Evolutionary conservation across 1,140 invertebrate genomes (phyloP), one percentile per base, ranked within the genome.

Genomic region (Aphis gossypii): DNA sequence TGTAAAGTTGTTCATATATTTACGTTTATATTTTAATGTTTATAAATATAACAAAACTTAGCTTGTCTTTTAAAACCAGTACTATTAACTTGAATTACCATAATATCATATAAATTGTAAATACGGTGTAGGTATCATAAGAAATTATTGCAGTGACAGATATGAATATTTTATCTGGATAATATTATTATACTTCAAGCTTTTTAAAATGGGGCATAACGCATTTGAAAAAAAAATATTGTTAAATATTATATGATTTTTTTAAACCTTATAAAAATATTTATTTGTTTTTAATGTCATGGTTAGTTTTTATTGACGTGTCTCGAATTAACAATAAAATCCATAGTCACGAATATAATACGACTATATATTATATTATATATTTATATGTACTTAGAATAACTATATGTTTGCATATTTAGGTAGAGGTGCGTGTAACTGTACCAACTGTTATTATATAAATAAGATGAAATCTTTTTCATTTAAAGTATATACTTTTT

Each of bases 81-180:
- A n/a, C 30, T 76, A 76, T 76, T 76, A 76, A 76, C n/a, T 76
- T n/a, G 30, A 76, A 76, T 76, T 76, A 76, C 60, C 60, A 76
- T 76, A 76, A 18, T 76, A 76, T 76, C 30, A 76, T 76, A 76
- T 76, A 76, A n/a, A n/a, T 76, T 76, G n/a, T n/a, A n/a, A 76
- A 35, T 76, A n/a, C 18, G 60, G n/a, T 76, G 60, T 76, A 35
- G 30, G 14, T n/a, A 76, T 1, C 60, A 68, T 68, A 68, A 76
- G 60, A n/a, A 35, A 76, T 35, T 18, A 35, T 76, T 76, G 5
- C 60, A n/a, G 60, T 76, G 60, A 76, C 60, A n/a, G 60, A 76
- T 76, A 35, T n/a, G 18, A 76, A 76, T 35, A 76, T 76, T n/a
- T 68, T 76, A 76, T 18, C n/a, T n/a, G 11, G 4, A 76, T 1